Evolutionary conservation across 37 sponge, comb jelly and placozoan species (phyloP).

Genomic region (Trichoplax adhaerens): DNA sequence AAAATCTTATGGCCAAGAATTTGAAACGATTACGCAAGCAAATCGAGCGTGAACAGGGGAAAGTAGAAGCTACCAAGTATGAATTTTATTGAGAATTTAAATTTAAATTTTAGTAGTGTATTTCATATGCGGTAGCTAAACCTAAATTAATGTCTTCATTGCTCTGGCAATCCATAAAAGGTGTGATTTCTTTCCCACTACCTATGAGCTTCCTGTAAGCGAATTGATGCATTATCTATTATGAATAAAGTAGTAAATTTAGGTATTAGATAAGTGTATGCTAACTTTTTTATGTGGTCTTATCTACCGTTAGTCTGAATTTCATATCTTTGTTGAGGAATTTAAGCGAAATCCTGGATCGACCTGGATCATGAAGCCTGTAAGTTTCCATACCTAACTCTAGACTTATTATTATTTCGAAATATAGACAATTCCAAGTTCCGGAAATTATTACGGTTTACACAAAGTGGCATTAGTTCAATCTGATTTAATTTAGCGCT

Average conservation of each 20-base stretch:
- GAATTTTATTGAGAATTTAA: no score
- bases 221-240: background rate
- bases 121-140: background rate
- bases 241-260: background rate
- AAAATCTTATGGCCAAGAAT: conserved; percentile 95
- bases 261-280: background rate
- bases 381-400: background rate
- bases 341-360: conserved; percentile 84
- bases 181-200: conserved; percentile 93
- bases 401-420: no score
- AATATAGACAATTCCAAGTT: no score
- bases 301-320: conserved; percentile 37
- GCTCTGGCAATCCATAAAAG: conserved; percentile 15
- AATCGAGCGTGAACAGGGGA: conserved; percentile 38
- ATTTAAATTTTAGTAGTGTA: no score
- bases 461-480: no score
- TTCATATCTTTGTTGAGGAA: conserved; percentile 97
- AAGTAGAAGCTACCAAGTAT: conserved; percentile 11
- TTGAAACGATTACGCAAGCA: conserved; percentile 67
- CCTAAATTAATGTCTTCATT: background rate
- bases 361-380: conserved; percentile 99
- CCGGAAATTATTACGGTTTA: no score
- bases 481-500: no score
- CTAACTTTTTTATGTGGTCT: no score
- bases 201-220: conserved; percentile 72